Percentiles rank a stretch among this genome's conserved stretches.
Conservation (phyloP, 2,888 invertebrate genomes). For the Aleiodes alternator region DNA sequence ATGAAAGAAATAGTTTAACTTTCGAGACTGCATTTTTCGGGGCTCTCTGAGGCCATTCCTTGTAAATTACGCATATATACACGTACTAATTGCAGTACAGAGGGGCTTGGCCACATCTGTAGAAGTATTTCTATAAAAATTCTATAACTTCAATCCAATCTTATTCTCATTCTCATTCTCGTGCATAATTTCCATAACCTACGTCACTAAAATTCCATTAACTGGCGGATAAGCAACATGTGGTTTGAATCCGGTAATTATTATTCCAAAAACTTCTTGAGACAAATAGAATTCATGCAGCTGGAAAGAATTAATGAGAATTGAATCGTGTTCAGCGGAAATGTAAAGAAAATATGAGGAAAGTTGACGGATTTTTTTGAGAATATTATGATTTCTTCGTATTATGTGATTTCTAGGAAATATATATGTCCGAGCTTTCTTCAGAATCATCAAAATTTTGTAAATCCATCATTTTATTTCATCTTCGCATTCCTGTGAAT, state of each 20-base stretch:
- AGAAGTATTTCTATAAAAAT: neutral
- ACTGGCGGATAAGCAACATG: conserved; percentile 7
- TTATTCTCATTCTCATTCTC: too few relatives aligned
- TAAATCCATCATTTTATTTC: too few relatives aligned
- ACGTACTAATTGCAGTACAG: neutral
- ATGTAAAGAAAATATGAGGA: too few relatives aligned
- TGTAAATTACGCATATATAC: conserved; percentile 4
- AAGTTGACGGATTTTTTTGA: too few relatives aligned
- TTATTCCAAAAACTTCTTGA: neutral
- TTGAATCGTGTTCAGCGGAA: too few relatives aligned
- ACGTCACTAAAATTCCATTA: conserved; percentile 7
- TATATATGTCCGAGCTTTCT: too few relatives aligned
- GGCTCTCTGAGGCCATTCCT: neutral
- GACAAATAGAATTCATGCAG: neutral
- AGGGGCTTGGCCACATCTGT: conserved; percentile 10
- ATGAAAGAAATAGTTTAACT: neutral
- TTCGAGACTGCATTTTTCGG: neutral
- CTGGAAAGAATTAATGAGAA: neutral
- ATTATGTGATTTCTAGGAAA: too few relatives aligned
- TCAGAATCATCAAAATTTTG: too few relatives aligned
- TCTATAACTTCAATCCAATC: neutral
- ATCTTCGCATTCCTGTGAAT: too few relatives aligned
- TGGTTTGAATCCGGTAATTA: conserved; percentile 14
- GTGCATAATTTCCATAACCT: conserved; percentile 1
- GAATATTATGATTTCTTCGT: too few relatives aligned